Evolutionary conservation across 2,113 vertebrate species (phyloP).

Genomic region (Percina caprodes): DNA sequence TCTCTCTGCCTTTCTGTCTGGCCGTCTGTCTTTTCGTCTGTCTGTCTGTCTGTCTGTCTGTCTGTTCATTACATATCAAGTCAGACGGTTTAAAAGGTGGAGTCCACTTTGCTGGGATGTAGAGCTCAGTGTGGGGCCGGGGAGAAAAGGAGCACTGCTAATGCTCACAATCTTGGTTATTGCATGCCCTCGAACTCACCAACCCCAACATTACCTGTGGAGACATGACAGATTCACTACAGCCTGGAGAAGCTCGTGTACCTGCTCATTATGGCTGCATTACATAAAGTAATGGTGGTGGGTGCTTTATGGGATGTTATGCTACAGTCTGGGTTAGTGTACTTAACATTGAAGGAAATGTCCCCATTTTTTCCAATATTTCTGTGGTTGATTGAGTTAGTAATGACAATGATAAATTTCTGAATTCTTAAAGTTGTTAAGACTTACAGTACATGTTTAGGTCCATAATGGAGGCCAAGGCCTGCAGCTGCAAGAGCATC

Average conservation of each 20-base stretch:
- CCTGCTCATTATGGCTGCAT: conserved; percentile 40
- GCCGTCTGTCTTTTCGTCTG: no score
- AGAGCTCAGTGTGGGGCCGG: conserved; percentile 22
- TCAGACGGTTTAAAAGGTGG: neutral
- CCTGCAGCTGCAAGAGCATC: neutral
- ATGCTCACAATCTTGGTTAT: conserved; percentile 43
- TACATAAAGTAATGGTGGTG: conserved; percentile 11
- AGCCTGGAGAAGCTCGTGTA: conserved; percentile 19
- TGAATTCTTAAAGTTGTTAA: conserved; percentile 1
- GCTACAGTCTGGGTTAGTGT: neutral
- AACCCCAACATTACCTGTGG: conserved; percentile 37
- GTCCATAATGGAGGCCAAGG: neutral
- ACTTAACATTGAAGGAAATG: conserved; percentile 17
- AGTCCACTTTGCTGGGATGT: conserved; percentile 23
- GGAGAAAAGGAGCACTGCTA: conserved; percentile 35
- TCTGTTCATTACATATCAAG: neutral
- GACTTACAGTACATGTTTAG: neutral
- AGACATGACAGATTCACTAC: conserved; percentile 24
- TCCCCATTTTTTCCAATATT: neutral
- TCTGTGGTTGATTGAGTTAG: neutral
- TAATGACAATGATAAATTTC: conserved; percentile 16
- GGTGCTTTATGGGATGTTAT: neutral
- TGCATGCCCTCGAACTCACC: conserved; percentile 45
- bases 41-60: neutral
- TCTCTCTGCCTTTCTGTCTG: no score